These are phyloP conservation scores for Cosmia pyralina DNA, from an alignment of 2,888 invertebrate species.

Conservation along the genomic window DNA sequence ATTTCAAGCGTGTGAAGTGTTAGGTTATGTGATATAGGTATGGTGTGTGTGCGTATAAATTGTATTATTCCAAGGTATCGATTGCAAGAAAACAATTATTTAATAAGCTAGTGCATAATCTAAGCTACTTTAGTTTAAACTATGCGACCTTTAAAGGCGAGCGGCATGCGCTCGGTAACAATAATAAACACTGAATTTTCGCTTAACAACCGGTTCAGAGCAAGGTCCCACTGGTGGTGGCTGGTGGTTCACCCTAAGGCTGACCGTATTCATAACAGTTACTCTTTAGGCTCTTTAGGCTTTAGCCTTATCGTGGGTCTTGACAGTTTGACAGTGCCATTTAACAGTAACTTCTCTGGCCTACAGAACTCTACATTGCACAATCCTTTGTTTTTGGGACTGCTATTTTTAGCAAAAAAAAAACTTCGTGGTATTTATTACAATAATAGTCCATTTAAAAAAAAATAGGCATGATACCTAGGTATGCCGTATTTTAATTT, in stretches of 20 bases:
- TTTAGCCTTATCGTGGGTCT: constrained; percentile 28
- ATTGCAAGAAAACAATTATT: constrained; percentile 36
- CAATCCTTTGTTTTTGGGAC: neutral
- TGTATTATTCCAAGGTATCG: constrained; percentile 5
- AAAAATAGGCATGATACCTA: neutral
- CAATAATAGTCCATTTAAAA: neutral
- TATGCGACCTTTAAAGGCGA: constrained; percentile 75
- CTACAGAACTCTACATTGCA: constrained; percentile 5
- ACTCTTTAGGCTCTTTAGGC: too few species aligned
- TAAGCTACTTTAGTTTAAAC: constrained; percentile 46
- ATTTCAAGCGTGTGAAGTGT: too few species aligned
- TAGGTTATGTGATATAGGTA: too few species aligned
- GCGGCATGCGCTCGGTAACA: constrained; percentile 62
- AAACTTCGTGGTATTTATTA: neutral
- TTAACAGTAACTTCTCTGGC: constrained; percentile 24
- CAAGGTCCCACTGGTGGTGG: constrained; percentile 61
- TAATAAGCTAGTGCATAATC: constrained; percentile 29
- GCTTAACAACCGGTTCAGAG: constrained; percentile 59
- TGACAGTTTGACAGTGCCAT: constrained; percentile 31
- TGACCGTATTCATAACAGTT: constrained; percentile 59
- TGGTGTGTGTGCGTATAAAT: constrained; percentile 9
- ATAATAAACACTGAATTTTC: constrained; percentile 66
- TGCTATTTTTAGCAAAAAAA: neutral
- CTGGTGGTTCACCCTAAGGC: constrained; percentile 37
- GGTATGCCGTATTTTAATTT: constrained; percentile 26